These are phyloP conservation scores for Phyllotis vaccarum DNA, from an alignment of 2,797 vertebrate genomes.

Conservation along the genomic window DNA sequence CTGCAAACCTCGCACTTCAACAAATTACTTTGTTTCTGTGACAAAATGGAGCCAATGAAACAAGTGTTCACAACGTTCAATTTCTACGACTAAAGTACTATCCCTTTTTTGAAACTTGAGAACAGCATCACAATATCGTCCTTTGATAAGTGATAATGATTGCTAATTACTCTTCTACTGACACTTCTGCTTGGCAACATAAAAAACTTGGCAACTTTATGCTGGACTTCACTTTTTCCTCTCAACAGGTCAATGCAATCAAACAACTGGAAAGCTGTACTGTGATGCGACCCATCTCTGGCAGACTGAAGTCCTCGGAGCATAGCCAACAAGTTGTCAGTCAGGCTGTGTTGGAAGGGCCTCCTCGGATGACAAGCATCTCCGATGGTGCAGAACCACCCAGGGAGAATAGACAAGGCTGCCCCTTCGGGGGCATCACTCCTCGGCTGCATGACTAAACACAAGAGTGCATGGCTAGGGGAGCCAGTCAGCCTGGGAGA, in stretches of 20 bases:
- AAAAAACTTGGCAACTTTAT: constrained; percentile 30
- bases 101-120: not conserved
- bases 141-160: not conserved
- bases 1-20: not conserved
- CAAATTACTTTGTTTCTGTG: constrained; percentile 5
- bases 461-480: not conserved
- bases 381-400: not conserved
- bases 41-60: constrained; percentile 49
- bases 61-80: constrained; percentile 50
- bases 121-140: not conserved
- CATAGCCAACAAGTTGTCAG: not conserved
- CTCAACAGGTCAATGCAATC: constrained; percentile 38
- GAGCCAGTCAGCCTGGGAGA: not conserved
- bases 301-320: not conserved
- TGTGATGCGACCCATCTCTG: not conserved
- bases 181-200: not conserved
- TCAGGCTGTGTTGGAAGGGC: not conserved
- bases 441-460: not conserved
- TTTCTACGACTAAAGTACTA: constrained; percentile 23
- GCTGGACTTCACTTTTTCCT: not conserved
- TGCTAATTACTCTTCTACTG: constrained; percentile 12
- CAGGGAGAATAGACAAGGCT: not conserved
- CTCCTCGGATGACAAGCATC: not conserved
- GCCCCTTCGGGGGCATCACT: not conserved
- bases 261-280: constrained; percentile 30